phyloP scores from a whole-genome alignment of 2,797 vertebrate species.

The Enoplosus armatus region DNA sequence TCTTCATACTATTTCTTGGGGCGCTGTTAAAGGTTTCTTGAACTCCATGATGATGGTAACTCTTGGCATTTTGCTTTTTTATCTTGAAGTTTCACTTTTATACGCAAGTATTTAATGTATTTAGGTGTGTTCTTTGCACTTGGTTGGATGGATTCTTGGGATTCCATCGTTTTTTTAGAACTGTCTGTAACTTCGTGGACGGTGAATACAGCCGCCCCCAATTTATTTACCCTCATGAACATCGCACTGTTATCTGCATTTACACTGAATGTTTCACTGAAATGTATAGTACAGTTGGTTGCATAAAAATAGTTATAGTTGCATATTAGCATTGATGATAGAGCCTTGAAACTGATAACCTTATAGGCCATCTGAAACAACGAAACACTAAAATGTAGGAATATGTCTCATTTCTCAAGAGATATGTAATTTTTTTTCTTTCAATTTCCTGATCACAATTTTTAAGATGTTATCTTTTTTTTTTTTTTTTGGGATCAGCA shows the following conservation, averaged over 20 bases:
- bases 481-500: no score
- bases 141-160: constrained; percentile 24
- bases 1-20: constrained; percentile 69
- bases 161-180: constrained; percentile 22
- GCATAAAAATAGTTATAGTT: neutral
- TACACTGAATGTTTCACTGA: neutral
- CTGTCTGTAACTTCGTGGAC: neutral
- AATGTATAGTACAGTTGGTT: neutral
- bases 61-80: no score
- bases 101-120: constrained; percentile 76
- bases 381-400: neutral
- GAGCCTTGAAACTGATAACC: constrained; percentile 4
- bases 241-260: neutral
- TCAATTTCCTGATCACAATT: constrained; percentile 20
- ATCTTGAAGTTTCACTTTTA: no score
- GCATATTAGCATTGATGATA: neutral
- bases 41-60: no score
- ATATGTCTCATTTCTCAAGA: neutral
- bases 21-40: no score
- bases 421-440: neutral
- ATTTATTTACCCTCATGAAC: neutral
- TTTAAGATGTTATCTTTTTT: constrained; percentile 4
- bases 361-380: constrained; percentile 4
- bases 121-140: constrained; percentile 61
- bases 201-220: neutral